A percentile compares a stretch with the other conserved stretches of the same genome.
Evolutionary conservation across 2,113 vertebrate species (phyloP).

Genomic region (Cheirogaleus medius): DNA sequence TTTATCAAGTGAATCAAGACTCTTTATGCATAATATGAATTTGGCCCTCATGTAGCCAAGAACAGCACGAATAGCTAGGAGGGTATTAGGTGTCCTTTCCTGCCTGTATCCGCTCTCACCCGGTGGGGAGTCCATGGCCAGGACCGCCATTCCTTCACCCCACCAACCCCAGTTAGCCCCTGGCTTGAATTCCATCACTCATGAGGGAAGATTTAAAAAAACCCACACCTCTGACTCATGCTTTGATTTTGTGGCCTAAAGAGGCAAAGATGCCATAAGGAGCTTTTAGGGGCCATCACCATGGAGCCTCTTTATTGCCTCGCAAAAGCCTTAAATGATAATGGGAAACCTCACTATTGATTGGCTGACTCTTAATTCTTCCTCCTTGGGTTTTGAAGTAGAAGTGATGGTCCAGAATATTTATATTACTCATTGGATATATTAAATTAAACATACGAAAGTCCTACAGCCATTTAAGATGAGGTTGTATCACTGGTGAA

Average conservation of each 20-base stretch:
- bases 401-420: conserved; percentile 82
- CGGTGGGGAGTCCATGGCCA: neutral
- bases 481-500: conserved; percentile 55
- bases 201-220: conserved; percentile 50
- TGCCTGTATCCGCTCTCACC: neutral
- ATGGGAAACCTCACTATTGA: conserved; percentile 85
- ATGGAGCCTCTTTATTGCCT: conserved; percentile 83
- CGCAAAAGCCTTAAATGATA: conserved; percentile 85
- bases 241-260: conserved; percentile 70
- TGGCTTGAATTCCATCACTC: conserved; percentile 57
- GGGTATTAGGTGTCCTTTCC: neutral
- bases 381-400: conserved; percentile 83
- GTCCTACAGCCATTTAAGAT: conserved; percentile 81
- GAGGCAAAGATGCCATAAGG: conserved; percentile 68
- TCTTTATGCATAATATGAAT: neutral
- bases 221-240: conserved; percentile 65
- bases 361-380: conserved; percentile 83
- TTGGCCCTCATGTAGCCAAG: neutral
- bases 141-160: neutral
- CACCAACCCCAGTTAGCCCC: neutral
- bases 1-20: neutral
- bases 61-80: neutral
- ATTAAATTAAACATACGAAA: conserved; percentile 80
- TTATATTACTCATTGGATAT: conserved; percentile 79
- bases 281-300: conserved; percentile 76